phyloP scores from a whole-genome alignment of 1,140 invertebrate genomes.

The Ceratosolen solmsi region DNA sequence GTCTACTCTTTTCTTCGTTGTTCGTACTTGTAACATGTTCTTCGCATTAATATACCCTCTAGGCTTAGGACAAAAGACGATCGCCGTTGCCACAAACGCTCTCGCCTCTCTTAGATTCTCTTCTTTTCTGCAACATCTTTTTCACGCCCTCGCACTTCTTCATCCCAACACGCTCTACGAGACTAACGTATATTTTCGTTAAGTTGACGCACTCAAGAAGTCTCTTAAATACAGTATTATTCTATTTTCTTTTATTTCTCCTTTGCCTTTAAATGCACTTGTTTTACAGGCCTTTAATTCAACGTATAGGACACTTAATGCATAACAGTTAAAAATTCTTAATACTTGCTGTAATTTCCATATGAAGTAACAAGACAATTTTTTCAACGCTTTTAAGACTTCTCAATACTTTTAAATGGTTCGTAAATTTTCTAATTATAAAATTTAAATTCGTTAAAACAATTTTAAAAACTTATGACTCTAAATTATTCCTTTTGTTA shows the following conservation, averaged over 20 bases:
- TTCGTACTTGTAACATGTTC: constrained; percentile 69
- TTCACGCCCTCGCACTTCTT: constrained; percentile 51
- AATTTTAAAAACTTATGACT: too few species aligned
- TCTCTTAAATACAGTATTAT: constrained; percentile 71
- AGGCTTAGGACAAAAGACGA: constrained; percentile 73
- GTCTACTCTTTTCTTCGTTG: constrained; percentile 62
- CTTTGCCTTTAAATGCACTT: not conserved
- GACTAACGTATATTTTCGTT: constrained; percentile 72
- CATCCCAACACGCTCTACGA: constrained; percentile 49
- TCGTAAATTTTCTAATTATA: too few species aligned
- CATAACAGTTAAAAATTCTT: not conserved
- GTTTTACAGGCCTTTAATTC: not conserved
- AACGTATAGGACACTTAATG: not conserved
- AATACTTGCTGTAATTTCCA: too few species aligned
- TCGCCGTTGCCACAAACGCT: constrained; percentile 56
- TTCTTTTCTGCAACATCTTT: constrained; percentile 36
- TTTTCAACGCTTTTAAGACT: too few species aligned
- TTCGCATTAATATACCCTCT: constrained; percentile 73
- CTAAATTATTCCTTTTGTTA: too few species aligned
- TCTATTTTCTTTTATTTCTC: constrained; percentile 32
- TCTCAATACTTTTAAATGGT: too few species aligned
- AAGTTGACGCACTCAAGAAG: constrained; percentile 67
- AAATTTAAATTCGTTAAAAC: too few species aligned
- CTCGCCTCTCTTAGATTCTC: constrained; percentile 49
- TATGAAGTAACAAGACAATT: too few species aligned